Base-by-base conservation (phyloP, 2,888 invertebrate species). In the Tipula vernalis region DNA sequence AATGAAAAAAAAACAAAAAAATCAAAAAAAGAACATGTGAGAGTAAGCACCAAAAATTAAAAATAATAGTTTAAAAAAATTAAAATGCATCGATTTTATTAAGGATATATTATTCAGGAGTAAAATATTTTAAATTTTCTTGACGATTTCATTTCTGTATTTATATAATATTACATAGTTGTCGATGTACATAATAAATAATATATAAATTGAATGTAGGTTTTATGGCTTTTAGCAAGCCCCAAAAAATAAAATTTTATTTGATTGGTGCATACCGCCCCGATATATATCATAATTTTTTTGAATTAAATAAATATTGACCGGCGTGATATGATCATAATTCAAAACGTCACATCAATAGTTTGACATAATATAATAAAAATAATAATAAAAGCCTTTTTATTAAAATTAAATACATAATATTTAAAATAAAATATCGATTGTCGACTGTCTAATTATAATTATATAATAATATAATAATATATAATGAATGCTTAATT, bases 381-480 rank as follows among this genome's bases (percentile, higher is more conserved):
- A 83, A 83, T 39, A 83, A 84, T 39, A 36, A 39, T 39, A 84
- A 84, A 84, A 84, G 84, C 84, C 84, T 84, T 84, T 84, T 84
- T 84, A 84, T 41, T 39, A 84, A 41, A 84, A 84, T 39, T 39
- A 41, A 84, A 84, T 39, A 84, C 84, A 84, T 84, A 84, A 84
- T 84, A 71, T 71, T 71, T 28, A 71, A 71, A 28, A 71, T 39
- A 84, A 39, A 84, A 84, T 84, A 84, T 84, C 84, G 84, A 84
- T 84, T 84, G 41, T 84, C 84, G 84, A 84, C 84, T 84, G 84
- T 84, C 84, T 84, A 84, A 84, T 84, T 39, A 39, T 84, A 84
- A 84, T 84, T 84, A 39, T 39, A 84, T 84, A 51, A 84, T 84
- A 51, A 44, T 44, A 44, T 44, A 44, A 44, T 44, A 44, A 57